Evolutionary conservation across 2,888 invertebrate genomes (phyloP), one percentile per base, ranked within the genome.

Genomic region (Lagria hirta): DNA sequence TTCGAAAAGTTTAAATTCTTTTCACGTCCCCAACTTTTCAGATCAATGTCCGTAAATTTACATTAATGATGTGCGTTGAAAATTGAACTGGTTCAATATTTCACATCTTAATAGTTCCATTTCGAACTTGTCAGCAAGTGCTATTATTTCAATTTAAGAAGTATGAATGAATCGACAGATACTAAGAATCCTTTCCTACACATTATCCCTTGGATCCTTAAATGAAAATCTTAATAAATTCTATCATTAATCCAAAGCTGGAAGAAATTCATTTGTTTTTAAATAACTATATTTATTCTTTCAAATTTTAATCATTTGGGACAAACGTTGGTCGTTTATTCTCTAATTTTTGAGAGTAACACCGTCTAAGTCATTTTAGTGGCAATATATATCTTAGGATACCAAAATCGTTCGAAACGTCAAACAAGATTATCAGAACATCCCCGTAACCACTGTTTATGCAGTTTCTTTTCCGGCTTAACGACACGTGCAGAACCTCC

Each of bases 61-160:
- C 60, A 60, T 58, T 58, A 57, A 60, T 57, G 60, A 60, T 57
- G 54, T 57, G 57, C 60, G 54, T 55, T 52, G 54, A 52, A 59
- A 58, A 60, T 60, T 58, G 59, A 60, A 60, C 57, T 37, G 51
- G 44, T 30, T 43, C 52, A 54, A 55, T 60, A 60, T 55, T 54
- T 59, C 57, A 58, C 51, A 30, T 49, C 44, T 44, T 54, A 55
- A 58, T 58, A 58, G 57, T 58, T 59, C 51, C 54, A 59, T 57
- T 59, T 48, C 50, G 44, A 59, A 59, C 54, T 57, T 59, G 59
- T 59, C 59, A 55, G 49, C 54, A 56, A 58, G 49, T 55, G 50
- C 58, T 49, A 55, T 58, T 56, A 57, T 54, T 57, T 57, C 57
- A 57, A 53, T 55, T 53, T 49, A 37, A 44, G 41, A 53, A 55